Conservation (phyloP, 2,888 invertebrate genomes). For the Marronus borbonicus region DNA sequence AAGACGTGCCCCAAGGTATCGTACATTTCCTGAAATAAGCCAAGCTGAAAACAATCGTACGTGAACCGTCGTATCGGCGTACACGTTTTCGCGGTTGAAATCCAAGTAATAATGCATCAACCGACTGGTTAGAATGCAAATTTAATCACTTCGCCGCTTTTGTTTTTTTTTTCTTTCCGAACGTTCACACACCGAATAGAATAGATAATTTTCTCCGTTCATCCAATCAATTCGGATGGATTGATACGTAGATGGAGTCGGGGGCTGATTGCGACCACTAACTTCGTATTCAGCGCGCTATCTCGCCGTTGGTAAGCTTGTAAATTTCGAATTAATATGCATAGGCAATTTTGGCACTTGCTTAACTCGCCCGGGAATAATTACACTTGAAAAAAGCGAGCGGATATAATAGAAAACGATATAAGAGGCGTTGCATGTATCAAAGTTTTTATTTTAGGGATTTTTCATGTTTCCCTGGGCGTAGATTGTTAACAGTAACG, state of each 20-base stretch:
- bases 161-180: conserved; percentile 1
- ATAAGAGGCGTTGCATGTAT: neutral
- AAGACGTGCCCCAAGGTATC: neutral
- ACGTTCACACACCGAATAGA: neutral
- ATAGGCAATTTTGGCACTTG: conserved; percentile 37
- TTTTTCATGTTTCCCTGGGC: conserved; percentile 1
- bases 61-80: neutral
- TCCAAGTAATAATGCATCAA: neutral
- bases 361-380: conserved; percentile 18
- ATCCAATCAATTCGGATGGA: neutral
- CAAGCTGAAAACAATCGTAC: conserved; percentile 9
- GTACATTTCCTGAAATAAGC: conserved; percentile 8
- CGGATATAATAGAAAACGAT: neutral
- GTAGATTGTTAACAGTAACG: neutral
- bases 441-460: conserved; percentile 1
- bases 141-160: neutral
- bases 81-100: neutral
- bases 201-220: neutral
- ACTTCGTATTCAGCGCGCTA: neutral
- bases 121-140: neutral
- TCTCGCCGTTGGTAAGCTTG: neutral
- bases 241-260: neutral
- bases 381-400: conserved; percentile 4
- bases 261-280: neutral
- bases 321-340: conserved; percentile 37